A percentile compares a stretch with the other conserved stretches of the same genome.
Evolutionary conservation across 2,888 invertebrate species (phyloP).

Genomic region (Phalangium opilio): DNA sequence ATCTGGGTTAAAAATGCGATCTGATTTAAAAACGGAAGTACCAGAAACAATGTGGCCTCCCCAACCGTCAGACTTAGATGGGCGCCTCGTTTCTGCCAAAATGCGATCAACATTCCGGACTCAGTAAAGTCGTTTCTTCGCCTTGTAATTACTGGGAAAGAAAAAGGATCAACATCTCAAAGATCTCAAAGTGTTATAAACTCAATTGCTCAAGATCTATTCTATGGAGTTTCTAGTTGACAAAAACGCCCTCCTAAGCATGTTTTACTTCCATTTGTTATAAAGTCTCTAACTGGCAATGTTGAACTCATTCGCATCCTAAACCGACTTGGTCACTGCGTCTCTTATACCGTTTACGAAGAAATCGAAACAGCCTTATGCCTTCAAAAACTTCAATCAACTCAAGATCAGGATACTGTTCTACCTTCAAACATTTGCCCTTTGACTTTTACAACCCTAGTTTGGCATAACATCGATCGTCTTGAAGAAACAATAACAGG

Average conservation of each 20-base stretch:
- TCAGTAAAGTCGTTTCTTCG: no score
- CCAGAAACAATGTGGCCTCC: no score
- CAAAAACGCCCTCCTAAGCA: neutral
- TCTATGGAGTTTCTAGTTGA: neutral
- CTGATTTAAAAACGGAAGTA: no score
- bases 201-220: no score
- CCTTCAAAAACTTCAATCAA: neutral
- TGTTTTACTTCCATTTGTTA: neutral
- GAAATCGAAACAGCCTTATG: constrained; percentile 2
- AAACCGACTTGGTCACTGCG: constrained; percentile 1
- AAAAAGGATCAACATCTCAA: no score
- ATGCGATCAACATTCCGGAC: no score
- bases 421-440: neutral
- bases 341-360: neutral
- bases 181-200: no score
- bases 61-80: no score
- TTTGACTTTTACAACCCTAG: constrained; percentile 2
- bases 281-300: neutral
- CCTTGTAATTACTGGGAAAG: no score
- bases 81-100: no score
- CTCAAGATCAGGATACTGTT: no score
- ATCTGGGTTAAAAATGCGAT: no score
- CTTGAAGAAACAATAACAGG: constrained; percentile 1
- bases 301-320: neutral
- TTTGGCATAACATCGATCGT: constrained; percentile 1